Evolutionary conservation across 2,797 vertebrate genomes (phyloP).

Genomic region (Clarias laeviceps): DNA sequence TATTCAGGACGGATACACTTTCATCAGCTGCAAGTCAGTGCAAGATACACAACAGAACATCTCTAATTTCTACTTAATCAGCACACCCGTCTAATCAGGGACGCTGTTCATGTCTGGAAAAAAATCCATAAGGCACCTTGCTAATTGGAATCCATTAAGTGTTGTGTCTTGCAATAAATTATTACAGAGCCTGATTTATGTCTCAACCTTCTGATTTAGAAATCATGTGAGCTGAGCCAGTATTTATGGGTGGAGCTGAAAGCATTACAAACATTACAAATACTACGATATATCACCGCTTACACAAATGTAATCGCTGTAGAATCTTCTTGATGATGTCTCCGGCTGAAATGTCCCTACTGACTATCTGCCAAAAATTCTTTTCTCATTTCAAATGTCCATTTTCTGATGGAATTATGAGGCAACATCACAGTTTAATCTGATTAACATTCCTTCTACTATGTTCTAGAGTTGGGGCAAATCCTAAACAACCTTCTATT

Average conservation of each 20-base stretch:
- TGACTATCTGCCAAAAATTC: not conserved
- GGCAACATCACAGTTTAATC: not conserved
- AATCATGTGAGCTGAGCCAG: not conserved
- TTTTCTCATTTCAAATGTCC: not conserved
- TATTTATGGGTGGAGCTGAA: not conserved
- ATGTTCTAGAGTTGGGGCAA: not conserved
- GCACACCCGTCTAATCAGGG: not conserved
- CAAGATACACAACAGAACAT: not conserved
- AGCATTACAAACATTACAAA: not conserved
- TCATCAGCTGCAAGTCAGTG: not conserved
- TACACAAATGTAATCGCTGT: not conserved
- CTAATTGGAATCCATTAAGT: conserved; percentile 5
- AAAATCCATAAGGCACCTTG: not conserved
- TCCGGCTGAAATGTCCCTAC: not conserved
- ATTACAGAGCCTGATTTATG: conserved; percentile 4
- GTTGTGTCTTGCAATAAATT: not conserved
- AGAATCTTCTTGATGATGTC: not conserved
- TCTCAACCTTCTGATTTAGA: not conserved
- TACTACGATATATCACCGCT: not conserved
- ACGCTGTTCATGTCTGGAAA: not conserved
- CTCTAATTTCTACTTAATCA: not conserved
- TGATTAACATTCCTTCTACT: not conserved
- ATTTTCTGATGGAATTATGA: not conserved
- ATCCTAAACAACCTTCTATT: not conserved
- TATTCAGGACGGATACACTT: too few species aligned